phyloP scores from a whole-genome alignment of 2,113 vertebrate genomes.

The Sphaerodactylus townsendi region DNA sequence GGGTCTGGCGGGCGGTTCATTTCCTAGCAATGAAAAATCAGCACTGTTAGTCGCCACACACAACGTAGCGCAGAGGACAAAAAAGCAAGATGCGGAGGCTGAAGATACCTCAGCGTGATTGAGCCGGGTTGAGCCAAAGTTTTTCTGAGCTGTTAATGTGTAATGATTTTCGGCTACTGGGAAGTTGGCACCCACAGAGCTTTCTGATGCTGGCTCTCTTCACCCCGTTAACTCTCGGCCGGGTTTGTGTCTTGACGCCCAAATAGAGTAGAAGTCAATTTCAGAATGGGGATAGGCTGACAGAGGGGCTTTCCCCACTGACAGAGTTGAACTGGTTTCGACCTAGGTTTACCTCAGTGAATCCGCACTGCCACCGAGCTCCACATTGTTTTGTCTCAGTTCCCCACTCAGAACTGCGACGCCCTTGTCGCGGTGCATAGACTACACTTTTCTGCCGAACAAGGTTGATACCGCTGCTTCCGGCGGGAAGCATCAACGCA shows the following conservation, averaged over 20 bases:
- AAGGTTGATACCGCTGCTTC: no score
- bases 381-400: no score
- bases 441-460: no score
- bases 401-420: no score
- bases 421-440: no score
- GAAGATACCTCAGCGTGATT: neutral
- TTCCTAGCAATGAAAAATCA: constrained; percentile 39
- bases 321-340: no score
- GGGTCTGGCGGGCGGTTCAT: constrained; percentile 38
- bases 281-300: no score
- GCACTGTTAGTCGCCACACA: neutral
- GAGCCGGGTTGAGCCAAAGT: neutral
- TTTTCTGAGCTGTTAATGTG: neutral
- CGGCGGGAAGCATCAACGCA: no score
- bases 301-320: no score
- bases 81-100: accelerated
- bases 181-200: neutral
- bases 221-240: neutral
- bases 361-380: no score
- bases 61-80: neutral
- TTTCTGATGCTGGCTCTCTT: neutral
- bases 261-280: no score
- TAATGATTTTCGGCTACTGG: neutral
- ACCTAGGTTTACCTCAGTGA: no score
- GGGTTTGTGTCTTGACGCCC: neutral